Conservation (phyloP, 1,140 invertebrate genomes). For the Aphaenogaster ashmeadi region DNA sequence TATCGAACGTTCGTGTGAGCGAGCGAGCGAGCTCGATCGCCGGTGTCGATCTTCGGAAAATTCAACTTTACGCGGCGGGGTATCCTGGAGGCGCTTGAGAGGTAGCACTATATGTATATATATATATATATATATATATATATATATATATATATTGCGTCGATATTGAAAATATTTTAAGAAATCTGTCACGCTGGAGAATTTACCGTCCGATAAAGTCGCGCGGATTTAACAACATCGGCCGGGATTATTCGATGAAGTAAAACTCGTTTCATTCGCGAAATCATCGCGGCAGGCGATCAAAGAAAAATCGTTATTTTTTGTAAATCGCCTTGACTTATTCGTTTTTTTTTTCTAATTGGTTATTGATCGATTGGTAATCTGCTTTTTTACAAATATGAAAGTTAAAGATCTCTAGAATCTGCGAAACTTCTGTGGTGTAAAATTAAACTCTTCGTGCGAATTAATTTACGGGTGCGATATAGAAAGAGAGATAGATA, state of each 20-base stretch:
- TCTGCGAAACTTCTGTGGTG: not conserved
- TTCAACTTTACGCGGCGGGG: slow-evolving; percentile 34
- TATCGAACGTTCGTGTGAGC: slow-evolving; percentile 36
- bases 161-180: slow-evolving; percentile 65
- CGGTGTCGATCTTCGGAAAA: slow-evolving; percentile 56
- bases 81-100: slow-evolving; percentile 24
- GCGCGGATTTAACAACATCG: slow-evolving; percentile 56
- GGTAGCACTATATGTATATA: slow-evolving; percentile 23
- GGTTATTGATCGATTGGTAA: not conserved
- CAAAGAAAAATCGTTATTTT: not conserved
- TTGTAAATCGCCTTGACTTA: not conserved
- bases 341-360: not conserved
- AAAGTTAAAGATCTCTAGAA: not conserved
- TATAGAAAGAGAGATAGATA: too few relatives aligned
- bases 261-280: slow-evolving; percentile 11
- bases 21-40: slow-evolving; percentile 43
- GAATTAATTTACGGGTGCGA: not conserved
- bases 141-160: not conserved
- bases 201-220: slow-evolving; percentile 58
- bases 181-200: slow-evolving; percentile 50
- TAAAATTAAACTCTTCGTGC: slow-evolving; percentile 4
- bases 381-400: not conserved
- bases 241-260: slow-evolving; percentile 25
- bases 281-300: not conserved
- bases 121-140: not conserved